Conservation (phyloP, 2,797 vertebrate species). For the Knipowitschia caucasica region DNA sequence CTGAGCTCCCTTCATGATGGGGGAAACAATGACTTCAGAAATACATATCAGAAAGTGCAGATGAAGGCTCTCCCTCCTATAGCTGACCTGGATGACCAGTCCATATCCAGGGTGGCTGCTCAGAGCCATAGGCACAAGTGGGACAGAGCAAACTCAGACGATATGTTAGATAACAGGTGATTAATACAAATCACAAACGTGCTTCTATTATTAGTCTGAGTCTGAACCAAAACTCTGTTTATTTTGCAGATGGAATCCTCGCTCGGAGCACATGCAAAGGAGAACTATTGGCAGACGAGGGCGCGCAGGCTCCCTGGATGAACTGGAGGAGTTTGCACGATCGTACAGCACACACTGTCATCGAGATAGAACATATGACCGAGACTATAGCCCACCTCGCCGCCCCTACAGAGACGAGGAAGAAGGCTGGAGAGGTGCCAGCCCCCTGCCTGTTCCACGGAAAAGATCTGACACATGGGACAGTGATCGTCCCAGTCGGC, state of each 20-base stretch:
- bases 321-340: constrained; percentile 88
- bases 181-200: background rate
- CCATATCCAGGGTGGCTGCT: constrained; percentile 44
- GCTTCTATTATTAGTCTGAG: background rate
- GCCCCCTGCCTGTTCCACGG: constrained; percentile 74
- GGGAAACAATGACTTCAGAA: constrained; percentile 81
- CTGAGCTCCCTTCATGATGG: constrained; percentile 91
- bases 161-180: constrained; percentile 71
- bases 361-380: constrained; percentile 66
- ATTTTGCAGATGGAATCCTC: constrained; percentile 81
- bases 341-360: constrained; percentile 63
- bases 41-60: constrained; percentile 83
- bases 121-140: constrained; percentile 46
- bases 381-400: constrained; percentile 62
- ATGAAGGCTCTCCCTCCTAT: constrained; percentile 85
- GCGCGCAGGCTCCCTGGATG: constrained; percentile 89
- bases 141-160: constrained; percentile 60
- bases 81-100: constrained; percentile 75
- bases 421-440: constrained; percentile 69
- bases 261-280: constrained; percentile 87
- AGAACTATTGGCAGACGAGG: constrained; percentile 81
- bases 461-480: constrained; percentile 85
- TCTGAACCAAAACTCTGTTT: background rate
- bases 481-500: constrained; percentile 66
- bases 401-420: constrained; percentile 57